Percentiles rank a stretch among this genome's conserved stretches.
Evolutionary conservation across 1,140 invertebrate genomes (phyloP).

Genomic region (Drosophila tropicalis): DNA sequence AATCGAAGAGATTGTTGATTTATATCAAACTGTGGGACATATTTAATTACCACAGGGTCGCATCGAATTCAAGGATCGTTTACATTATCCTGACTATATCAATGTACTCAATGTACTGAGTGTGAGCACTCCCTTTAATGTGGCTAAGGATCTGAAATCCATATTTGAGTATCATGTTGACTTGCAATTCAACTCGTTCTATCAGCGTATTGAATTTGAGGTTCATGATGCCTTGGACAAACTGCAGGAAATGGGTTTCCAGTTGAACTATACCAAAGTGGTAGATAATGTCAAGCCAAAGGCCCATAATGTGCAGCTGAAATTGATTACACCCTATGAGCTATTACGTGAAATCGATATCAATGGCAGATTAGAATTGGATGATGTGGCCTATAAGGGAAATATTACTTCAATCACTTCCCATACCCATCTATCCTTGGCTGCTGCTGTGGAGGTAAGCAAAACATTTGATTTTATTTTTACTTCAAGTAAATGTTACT

Average conservation of each 20-base stretch:
- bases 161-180: conserved; percentile 86
- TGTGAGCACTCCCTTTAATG: conserved; percentile 86
- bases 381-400: conserved; percentile 84
- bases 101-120: conserved; percentile 88
- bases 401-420: conserved; percentile 84
- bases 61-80: conserved; percentile 84
- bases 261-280: conserved; percentile 84
- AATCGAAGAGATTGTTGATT: conserved; percentile 85
- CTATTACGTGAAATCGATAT: conserved; percentile 84
- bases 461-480: neutral
- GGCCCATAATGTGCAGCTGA: conserved; percentile 83
- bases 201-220: conserved; percentile 74
- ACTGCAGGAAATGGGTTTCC: conserved; percentile 70
- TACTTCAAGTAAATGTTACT: neutral
- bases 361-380: conserved; percentile 83
- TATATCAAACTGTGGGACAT: conserved; percentile 83
- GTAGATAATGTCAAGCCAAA: conserved; percentile 83
- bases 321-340: conserved; percentile 85
- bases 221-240: conserved; percentile 84
- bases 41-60: conserved; percentile 84
- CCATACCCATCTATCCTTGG: conserved; percentile 83
- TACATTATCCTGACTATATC: conserved; percentile 85
- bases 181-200: conserved; percentile 85
- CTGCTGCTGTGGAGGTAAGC: conserved; percentile 84
- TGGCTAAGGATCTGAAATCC: conserved; percentile 85